Evolutionary conservation across 2,113 vertebrate genomes (phyloP).

Genomic region (Microcebus jonahi): DNA sequence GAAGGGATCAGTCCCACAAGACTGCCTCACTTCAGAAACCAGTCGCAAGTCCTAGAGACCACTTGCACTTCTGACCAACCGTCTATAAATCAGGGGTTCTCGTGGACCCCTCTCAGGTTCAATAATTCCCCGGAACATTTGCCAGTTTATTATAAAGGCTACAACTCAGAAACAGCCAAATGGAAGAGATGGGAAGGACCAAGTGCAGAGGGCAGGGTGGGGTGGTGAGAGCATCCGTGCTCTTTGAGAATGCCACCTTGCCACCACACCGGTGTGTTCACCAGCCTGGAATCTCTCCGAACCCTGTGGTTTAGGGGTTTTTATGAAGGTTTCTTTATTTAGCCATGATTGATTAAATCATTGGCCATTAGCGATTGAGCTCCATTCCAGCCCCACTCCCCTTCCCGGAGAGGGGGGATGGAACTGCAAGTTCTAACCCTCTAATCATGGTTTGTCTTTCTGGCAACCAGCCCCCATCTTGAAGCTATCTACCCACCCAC

Average conservation of each 20-base stretch:
- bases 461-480: not conserved
- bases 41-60: not conserved
- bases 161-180: not conserved
- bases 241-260: not conserved
- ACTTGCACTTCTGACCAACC: not conserved
- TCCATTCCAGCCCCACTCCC: not conserved
- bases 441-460: not conserved
- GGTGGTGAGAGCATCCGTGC: fast-evolving
- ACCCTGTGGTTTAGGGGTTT: not conserved
- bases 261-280: not conserved
- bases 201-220: fast-evolving
- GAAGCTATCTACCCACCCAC: not conserved
- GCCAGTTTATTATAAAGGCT: not conserved
- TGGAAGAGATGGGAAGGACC: fast-evolving
- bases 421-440: not conserved
- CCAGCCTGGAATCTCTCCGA: not conserved
- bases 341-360: not conserved
- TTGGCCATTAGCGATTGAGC: not conserved
- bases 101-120: not conserved
- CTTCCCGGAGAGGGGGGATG: too few species aligned
- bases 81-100: not conserved
- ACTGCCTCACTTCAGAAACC: not conserved
- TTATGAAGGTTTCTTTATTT: not conserved
- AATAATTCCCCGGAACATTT: not conserved
- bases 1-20: not conserved